Conservation (phyloP, 2,888 invertebrate genomes). For the Neocrepidodera transversa region DNA sequence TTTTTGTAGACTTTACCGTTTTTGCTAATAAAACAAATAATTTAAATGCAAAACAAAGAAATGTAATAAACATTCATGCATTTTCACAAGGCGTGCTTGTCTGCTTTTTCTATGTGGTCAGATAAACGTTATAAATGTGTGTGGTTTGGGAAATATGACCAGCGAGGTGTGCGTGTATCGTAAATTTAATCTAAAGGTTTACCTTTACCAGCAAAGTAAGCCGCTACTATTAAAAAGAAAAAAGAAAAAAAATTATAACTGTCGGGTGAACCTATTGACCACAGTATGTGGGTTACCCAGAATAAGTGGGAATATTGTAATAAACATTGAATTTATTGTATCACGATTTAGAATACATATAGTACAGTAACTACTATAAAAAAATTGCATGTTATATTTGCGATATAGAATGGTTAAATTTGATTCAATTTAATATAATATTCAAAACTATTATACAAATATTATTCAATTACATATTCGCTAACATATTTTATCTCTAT, state of each 20-base stretch:
- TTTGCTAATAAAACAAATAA: too few species aligned
- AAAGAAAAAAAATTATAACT: neutral
- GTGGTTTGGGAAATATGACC: conserved; percentile 17
- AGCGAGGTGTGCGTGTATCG: neutral
- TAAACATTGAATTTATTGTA: too few species aligned
- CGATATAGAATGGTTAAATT: too few species aligned
- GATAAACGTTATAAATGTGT: conserved; percentile 17
- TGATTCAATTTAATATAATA: too few species aligned
- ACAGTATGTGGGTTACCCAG: neutral
- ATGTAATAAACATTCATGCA: neutral
- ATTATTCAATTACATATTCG: too few species aligned
- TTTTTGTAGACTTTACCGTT: too few species aligned
- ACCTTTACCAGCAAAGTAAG: conserved; percentile 1
- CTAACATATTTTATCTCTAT: too few species aligned
- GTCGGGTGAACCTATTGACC: neutral
- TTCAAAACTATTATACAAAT: too few species aligned
- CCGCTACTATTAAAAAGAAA: neutral
- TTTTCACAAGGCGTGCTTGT: neutral
- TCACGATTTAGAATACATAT: too few species aligned
- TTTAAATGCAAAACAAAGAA: neutral
- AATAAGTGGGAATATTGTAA: too few species aligned
- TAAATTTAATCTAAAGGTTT: conserved; percentile 8
- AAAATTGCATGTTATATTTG: too few species aligned
- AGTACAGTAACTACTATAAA: too few species aligned
- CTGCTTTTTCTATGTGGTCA: neutral